Conservation (phyloP, 2,797 vertebrate genomes). For the Sebastes kiyomatsui region DNA sequence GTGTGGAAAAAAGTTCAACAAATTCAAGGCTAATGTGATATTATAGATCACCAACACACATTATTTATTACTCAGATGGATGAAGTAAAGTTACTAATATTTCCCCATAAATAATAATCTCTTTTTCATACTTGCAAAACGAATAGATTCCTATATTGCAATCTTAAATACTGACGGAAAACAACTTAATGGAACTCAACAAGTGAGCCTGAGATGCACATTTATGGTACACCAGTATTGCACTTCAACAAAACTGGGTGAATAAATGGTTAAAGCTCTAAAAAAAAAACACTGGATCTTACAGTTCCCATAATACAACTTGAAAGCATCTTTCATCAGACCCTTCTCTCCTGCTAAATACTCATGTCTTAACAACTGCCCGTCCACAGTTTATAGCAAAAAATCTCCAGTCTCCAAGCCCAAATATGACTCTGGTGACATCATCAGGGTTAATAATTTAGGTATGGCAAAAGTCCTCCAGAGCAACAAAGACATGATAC, state of each 20-base stretch:
- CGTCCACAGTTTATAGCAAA: neutral
- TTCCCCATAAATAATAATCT: neutral
- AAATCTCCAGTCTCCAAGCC: neutral
- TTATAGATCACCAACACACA: neutral
- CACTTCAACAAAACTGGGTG: neutral
- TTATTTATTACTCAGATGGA: neutral
- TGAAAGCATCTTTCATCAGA: too few species aligned
- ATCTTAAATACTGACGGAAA: neutral
- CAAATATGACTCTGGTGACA: neutral
- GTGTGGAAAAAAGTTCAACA: neutral
- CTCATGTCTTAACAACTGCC: too few species aligned
- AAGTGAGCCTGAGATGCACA: neutral
- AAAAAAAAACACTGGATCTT: neutral
- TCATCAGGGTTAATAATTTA: neutral
- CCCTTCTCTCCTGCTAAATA: too few species aligned
- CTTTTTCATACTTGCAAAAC: neutral
- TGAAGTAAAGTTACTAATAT: neutral
- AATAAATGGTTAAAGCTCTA: neutral
- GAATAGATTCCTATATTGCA: neutral
- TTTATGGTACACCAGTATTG: neutral
- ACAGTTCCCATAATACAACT: too few species aligned
- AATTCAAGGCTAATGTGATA: neutral
- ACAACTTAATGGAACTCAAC: neutral
- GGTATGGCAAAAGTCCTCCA: neutral
- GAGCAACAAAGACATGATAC: neutral